phyloP scores from a whole-genome alignment of 1,140 invertebrate species.

The Leptoteleia sp. region DNA sequence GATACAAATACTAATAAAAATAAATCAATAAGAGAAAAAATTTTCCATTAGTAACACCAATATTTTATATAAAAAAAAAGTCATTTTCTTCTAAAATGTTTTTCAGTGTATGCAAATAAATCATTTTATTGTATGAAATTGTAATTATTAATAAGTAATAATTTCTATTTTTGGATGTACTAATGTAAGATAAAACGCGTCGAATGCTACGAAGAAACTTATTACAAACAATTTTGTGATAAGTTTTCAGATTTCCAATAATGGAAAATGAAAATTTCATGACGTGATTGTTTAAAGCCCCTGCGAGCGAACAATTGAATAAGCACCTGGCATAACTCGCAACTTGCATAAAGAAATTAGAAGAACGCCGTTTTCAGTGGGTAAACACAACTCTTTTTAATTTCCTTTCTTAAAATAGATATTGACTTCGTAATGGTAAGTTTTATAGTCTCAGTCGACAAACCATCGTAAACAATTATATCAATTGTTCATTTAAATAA shows the following conservation, averaged over 20 bases:
- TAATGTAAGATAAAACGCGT: too few relatives aligned
- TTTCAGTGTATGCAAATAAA: too few relatives aligned
- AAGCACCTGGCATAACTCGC: not conserved
- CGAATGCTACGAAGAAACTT: not conserved
- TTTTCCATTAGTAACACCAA: too few relatives aligned
- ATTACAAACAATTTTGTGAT: not conserved
- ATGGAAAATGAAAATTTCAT: not conserved
- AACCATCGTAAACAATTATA: not conserved
- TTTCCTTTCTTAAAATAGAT: constrained; percentile 5
- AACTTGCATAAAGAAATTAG: not conserved
- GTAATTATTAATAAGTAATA: too few relatives aligned
- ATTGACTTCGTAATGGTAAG: not conserved
- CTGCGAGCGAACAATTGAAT: not conserved
- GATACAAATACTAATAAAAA: too few relatives aligned
- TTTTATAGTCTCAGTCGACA: not conserved
- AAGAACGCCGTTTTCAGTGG: constrained; percentile 1
- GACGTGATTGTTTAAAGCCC: not conserved
- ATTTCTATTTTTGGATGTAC: too few relatives aligned
- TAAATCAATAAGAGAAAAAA: too few relatives aligned
- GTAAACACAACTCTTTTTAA: not conserved
- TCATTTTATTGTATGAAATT: too few relatives aligned
- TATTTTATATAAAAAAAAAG: too few relatives aligned
- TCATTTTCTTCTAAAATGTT: too few relatives aligned
- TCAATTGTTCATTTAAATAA: too few relatives aligned
- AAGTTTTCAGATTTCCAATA: not conserved